Percentiles rank a stretch among this genome's conserved stretches.
These are phyloP conservation scores for Drosophila miranda DNA, from an alignment of 1,140 invertebrate species.

Conservation along the genomic window DNA sequence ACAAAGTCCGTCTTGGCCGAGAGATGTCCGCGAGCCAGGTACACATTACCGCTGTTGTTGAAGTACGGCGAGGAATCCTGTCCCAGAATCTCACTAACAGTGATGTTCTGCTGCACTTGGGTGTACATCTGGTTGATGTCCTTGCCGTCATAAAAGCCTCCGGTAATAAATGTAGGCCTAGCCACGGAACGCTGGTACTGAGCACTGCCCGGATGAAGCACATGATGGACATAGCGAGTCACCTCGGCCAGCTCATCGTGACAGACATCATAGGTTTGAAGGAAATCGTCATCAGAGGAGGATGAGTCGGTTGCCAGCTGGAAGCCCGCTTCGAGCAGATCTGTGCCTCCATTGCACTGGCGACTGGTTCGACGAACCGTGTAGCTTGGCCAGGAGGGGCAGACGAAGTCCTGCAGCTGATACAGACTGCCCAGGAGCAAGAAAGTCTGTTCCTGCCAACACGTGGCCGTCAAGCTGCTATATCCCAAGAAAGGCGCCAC, in stretches of 20 bases:
- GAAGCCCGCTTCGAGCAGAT: slow-evolving; percentile 77
- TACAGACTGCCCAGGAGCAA: slow-evolving; percentile 54
- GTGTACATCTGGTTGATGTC: slow-evolving; percentile 79
- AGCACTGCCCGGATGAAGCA: slow-evolving; percentile 67
- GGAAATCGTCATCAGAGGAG: slow-evolving; percentile 57
- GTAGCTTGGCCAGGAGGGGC: slow-evolving; percentile 58
- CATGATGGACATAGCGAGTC: slow-evolving; percentile 82
- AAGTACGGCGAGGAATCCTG: slow-evolving; percentile 73
- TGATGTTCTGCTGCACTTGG: slow-evolving; percentile 66
- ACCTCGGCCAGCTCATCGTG: slow-evolving; percentile 74
- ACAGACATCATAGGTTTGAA: slow-evolving; percentile 82
- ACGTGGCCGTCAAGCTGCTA: slow-evolving; percentile 48
- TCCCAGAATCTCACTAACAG: slow-evolving; percentile 71
- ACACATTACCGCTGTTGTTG: slow-evolving; percentile 68
- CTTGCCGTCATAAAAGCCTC: slow-evolving; percentile 74
- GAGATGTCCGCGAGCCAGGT: slow-evolving; percentile 86
- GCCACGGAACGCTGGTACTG: slow-evolving; percentile 77
- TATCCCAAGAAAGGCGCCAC: slow-evolving; percentile 37
- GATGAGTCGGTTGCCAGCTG: slow-evolving; percentile 24
- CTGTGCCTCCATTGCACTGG: slow-evolving; percentile 70
- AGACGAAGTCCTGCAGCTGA: slow-evolving; percentile 73
- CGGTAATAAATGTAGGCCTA: slow-evolving; percentile 69
- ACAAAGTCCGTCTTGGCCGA: slow-evolving; percentile 87
- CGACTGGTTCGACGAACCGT: slow-evolving; percentile 71
- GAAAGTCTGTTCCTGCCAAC: slow-evolving; percentile 52